Percentiles rank a stretch among this genome's conserved stretches.
These are phyloP conservation scores for Boulengeromyrus knoepffleri DNA, from an alignment of 2,113 vertebrate species.

Conservation along the genomic window DNA sequence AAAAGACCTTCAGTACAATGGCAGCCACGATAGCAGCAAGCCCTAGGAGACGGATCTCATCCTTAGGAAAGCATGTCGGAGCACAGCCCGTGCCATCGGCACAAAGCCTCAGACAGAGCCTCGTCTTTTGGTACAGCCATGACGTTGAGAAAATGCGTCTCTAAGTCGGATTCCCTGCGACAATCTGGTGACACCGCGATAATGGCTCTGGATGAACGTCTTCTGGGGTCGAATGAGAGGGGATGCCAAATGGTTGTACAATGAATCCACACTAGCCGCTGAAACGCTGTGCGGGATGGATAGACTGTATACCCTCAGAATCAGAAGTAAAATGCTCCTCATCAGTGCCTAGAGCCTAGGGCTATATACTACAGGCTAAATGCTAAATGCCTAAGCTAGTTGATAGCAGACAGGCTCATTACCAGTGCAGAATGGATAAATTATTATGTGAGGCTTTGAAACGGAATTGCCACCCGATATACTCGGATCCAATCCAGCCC, in stretches of 20 bases:
- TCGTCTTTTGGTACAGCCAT: neutral
- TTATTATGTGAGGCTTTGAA: neutral
- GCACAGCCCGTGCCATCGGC: neutral
- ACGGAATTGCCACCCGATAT: neutral
- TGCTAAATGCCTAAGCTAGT: neutral
- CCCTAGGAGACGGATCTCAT: neutral
- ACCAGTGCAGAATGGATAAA: neutral
- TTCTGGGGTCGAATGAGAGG: neutral
- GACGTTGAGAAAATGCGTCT: neutral
- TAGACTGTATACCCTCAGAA: neutral
- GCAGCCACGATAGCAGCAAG: neutral
- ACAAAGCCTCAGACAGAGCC: neutral
- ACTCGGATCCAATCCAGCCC: neutral
- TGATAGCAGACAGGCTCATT: neutral
- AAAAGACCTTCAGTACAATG: neutral
- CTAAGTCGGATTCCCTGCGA: constrained; percentile 9
- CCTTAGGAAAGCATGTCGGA: neutral
- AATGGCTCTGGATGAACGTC: neutral
- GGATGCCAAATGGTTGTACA: neutral
- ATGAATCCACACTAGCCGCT: neutral
- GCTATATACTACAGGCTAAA: neutral
- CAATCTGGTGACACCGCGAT: constrained; percentile 17
- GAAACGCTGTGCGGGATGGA: neutral
- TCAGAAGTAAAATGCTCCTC: neutral
- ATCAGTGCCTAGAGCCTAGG: neutral